A percentile compares a stretch with the other conserved stretches of the same genome.
phyloP scores from a whole-genome alignment of 2,113 vertebrate species.

The Clarias gariepinus region DNA sequence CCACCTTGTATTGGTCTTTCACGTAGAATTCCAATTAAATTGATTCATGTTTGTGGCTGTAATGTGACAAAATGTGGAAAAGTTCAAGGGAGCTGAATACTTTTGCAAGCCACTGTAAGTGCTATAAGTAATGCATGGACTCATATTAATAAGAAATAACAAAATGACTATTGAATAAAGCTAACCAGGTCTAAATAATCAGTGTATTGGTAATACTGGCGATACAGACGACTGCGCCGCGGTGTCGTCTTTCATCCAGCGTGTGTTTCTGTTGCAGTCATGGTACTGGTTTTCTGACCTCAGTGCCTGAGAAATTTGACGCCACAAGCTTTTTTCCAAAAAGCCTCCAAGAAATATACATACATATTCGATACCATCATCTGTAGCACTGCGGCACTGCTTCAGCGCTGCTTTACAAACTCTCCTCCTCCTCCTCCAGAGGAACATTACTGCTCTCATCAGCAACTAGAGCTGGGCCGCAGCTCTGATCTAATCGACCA shows the following conservation, averaged over 20 bases:
- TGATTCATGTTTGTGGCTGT: no score
- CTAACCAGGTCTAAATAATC: no score
- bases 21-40: no score
- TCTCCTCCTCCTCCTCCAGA: background rate
- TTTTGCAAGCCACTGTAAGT: no score
- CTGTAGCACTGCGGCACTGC: background rate
- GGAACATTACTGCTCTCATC: background rate
- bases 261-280: background rate
- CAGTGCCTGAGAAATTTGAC: constrained; percentile 17
- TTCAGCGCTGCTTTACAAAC: constrained; percentile 16
- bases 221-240: background rate
- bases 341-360: background rate
- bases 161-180: background rate
- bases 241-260: background rate
- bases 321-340: constrained; percentile 25
- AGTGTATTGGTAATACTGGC: no score
- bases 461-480: background rate
- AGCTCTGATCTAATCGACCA: background rate
- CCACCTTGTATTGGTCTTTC: no score
- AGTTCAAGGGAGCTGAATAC: no score
- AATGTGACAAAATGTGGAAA: no score
- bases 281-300: constrained; percentile 15
- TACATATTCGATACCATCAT: constrained; percentile 11
- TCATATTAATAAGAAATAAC: background rate
- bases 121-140: no score